Evolutionary conservation across 2,797 vertebrate genomes (phyloP).

Genomic region (Amphiprion clarkii): DNA sequence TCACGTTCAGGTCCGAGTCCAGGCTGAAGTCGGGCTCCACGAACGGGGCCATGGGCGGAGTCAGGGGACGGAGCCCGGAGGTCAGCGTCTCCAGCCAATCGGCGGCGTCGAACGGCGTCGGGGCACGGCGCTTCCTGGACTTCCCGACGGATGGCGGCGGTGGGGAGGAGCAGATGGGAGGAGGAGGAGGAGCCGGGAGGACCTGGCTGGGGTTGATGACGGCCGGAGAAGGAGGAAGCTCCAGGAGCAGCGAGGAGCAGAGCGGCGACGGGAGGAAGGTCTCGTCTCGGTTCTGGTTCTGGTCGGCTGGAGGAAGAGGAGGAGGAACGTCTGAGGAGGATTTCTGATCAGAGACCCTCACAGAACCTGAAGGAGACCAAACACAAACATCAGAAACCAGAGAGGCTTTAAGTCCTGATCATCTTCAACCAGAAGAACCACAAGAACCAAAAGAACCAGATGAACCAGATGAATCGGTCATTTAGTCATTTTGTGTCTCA

Average conservation of each 20-base stretch:
- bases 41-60: conserved; percentile 87
- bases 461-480: too few species aligned
- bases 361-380: conserved; percentile 67
- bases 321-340: conserved; percentile 61
- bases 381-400: conserved; percentile 34
- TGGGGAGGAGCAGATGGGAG: conserved; percentile 86
- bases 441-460: too few species aligned
- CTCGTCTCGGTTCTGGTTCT: conserved; percentile 76
- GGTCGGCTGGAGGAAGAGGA: conserved; percentile 59
- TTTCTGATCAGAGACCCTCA: conserved; percentile 69
- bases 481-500: too few species aligned
- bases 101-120: conserved; percentile 85
- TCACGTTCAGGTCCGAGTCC: conserved; percentile 89
- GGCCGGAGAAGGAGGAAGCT: conserved; percentile 86
- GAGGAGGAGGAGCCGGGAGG: conserved; percentile 80
- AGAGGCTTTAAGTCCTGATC: too few species aligned
- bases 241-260: conserved; percentile 86
- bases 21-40: conserved; percentile 90
- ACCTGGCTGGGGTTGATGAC: conserved; percentile 76
- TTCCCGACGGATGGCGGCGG: conserved; percentile 69
- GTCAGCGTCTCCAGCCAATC: conserved; percentile 93
- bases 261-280: conserved; percentile 86
- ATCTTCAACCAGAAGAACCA: too few species aligned
- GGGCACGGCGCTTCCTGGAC: conserved; percentile 83
- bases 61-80: conserved; percentile 83